phyloP scores from a whole-genome alignment of 2,797 vertebrate species.

The Semaprochilodus insignis region DNA sequence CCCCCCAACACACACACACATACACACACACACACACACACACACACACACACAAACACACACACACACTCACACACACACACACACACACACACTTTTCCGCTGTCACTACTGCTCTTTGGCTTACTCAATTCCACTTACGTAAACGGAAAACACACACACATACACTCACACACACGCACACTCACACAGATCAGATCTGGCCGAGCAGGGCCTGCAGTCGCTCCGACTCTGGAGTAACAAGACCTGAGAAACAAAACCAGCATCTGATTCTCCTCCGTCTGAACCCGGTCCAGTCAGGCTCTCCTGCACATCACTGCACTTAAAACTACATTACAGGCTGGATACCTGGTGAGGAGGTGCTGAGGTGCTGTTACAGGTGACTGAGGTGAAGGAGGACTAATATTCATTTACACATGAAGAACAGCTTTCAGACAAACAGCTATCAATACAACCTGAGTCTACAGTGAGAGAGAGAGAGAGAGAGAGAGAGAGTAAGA shows the following conservation, averaged over 20 bases:
- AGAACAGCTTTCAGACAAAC: too few relatives aligned
- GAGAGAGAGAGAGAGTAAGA: too few relatives aligned
- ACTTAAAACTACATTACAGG: background rate
- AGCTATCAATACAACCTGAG: too few relatives aligned
- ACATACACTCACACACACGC: background rate
- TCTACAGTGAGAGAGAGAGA: background rate
- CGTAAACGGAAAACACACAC: background rate
- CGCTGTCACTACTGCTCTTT: constrained; percentile 16
- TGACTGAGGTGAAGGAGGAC: too few relatives aligned
- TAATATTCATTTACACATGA: too few relatives aligned
- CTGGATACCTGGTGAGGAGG: background rate
- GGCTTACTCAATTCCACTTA: constrained; percentile 22
- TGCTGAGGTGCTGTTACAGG: too few relatives aligned
- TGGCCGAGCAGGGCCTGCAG: constrained; percentile 1
- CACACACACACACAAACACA: background rate
- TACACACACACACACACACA: background rate
- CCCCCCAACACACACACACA: too few relatives aligned
- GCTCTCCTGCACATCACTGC: background rate
- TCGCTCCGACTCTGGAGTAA: background rate
- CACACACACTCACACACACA: background rate
- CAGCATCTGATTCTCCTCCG: background rate
- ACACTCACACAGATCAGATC: constrained; percentile 6
- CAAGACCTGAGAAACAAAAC: background rate
- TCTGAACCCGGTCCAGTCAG: background rate
- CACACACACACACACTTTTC: background rate